Percentiles rank a stretch among this genome's conserved stretches.
phyloP scores from a whole-genome alignment of 2,797 vertebrate genomes.

The Ciconia nigra region DNA sequence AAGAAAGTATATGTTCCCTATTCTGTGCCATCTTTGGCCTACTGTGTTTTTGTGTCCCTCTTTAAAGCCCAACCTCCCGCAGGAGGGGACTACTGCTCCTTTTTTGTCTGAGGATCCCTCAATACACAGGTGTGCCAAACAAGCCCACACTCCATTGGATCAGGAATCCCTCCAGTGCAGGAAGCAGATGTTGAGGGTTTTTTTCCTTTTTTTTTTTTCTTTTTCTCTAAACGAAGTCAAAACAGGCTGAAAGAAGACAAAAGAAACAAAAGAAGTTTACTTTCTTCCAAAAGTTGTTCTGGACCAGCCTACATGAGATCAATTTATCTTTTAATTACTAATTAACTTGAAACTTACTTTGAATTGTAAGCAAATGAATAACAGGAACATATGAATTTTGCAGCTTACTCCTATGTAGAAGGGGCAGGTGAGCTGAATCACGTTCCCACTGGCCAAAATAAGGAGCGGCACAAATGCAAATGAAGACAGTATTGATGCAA shows the following conservation, averaged over 20 bases:
- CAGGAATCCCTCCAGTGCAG: not conserved
- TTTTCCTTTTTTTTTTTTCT: not conserved
- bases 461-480: not conserved
- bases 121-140: not conserved
- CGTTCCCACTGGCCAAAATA: not conserved
- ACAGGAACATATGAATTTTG: not conserved
- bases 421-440: not conserved
- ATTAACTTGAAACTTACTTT: not conserved
- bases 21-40: fast-evolving
- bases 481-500: not conserved
- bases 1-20: not conserved
- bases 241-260: not conserved
- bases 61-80: fast-evolving
- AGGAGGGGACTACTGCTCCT: not conserved
- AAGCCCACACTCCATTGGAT: not conserved
- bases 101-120: not conserved
- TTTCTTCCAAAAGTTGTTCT: not conserved
- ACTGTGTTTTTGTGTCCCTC: fast-evolving
- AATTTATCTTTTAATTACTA: not conserved
- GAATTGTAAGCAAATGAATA: not conserved
- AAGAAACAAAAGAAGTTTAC: not conserved
- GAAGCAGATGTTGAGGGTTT: not conserved
- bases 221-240: not conserved
- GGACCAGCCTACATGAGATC: not conserved
- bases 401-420: not conserved